phyloP scores from a whole-genome alignment of 2,113 vertebrate genomes.

The Sturnira hondurensis region DNA sequence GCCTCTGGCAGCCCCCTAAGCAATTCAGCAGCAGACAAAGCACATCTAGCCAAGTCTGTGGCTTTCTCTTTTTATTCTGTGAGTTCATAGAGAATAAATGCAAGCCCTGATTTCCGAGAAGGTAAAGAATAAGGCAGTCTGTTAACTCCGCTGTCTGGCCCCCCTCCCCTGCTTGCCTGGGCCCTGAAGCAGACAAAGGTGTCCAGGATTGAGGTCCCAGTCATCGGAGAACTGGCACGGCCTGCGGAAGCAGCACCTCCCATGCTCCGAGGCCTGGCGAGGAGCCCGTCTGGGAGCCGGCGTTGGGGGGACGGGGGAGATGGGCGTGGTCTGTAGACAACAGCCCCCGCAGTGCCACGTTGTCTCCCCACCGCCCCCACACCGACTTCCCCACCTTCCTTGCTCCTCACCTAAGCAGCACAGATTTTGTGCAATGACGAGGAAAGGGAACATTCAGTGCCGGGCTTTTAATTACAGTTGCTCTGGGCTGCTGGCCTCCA shows the following conservation, averaged over 20 bases:
- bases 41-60: background rate
- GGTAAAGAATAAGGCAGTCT: background rate
- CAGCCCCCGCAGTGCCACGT: background rate
- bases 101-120: slow-evolving; percentile 32
- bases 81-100: slow-evolving; percentile 36
- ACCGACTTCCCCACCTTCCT: background rate
- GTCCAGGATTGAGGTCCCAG: background rate
- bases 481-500: slow-evolving; percentile 55
- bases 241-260: accelerated
- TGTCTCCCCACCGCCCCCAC: background rate
- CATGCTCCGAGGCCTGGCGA: background rate
- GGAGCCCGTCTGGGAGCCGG: background rate
- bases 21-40: background rate
- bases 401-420: slow-evolving; percentile 32
- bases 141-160: background rate
- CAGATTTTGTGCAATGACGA: slow-evolving; percentile 63
- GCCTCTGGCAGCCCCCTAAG: slow-evolving; percentile 35
- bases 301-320: background rate
- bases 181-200: background rate
- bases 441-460: slow-evolving; percentile 65
- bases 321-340: background rate
- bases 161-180: background rate
- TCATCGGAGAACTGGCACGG: background rate
- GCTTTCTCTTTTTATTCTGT: slow-evolving; percentile 20
- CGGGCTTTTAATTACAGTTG: slow-evolving; percentile 72